Conservation (phyloP, 1,140 invertebrate species). For the Drosophila sturtevanti region DNA sequence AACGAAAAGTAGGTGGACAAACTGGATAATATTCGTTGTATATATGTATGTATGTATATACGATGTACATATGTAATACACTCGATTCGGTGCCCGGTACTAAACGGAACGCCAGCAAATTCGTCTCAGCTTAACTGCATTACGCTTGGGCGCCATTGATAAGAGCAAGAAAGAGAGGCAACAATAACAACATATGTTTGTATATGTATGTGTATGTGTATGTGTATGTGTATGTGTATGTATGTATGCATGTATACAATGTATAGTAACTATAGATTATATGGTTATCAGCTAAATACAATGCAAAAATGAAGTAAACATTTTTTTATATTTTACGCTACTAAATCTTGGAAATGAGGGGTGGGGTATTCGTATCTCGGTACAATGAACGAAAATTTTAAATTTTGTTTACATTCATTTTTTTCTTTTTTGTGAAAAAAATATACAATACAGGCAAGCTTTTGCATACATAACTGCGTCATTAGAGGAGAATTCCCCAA, state of each 20-base stretch:
- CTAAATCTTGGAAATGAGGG: slow-evolving; percentile 16
- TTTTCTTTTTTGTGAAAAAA: background rate
- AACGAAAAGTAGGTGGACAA: background rate
- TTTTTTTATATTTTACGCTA: slow-evolving; percentile 46
- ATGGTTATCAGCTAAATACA: slow-evolving; percentile 22
- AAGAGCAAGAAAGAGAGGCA: slow-evolving; percentile 28
- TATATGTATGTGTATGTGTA: too few species aligned
- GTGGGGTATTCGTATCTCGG: background rate
- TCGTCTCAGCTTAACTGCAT: background rate
- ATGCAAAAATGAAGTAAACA: slow-evolving; percentile 19
- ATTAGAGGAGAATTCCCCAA: slow-evolving; percentile 53
- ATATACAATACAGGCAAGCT: background rate
- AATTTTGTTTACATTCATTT: slow-evolving; percentile 29
- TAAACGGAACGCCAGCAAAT: background rate
- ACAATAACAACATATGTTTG: slow-evolving; percentile 33
- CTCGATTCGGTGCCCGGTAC: slow-evolving; percentile 50
- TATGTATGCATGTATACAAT: background rate
- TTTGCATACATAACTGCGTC: slow-evolving; percentile 19
- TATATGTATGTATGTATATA: background rate
- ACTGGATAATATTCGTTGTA: background rate
- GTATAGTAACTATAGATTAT: background rate
- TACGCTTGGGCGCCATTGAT: slow-evolving; percentile 20
- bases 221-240: too few species aligned
- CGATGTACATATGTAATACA: background rate
- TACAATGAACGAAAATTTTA: background rate